Percentiles rank a stretch among this genome's conserved stretches.
Conservation (phyloP, 2,888 invertebrate genomes). For the Julus scanicus region DNA sequence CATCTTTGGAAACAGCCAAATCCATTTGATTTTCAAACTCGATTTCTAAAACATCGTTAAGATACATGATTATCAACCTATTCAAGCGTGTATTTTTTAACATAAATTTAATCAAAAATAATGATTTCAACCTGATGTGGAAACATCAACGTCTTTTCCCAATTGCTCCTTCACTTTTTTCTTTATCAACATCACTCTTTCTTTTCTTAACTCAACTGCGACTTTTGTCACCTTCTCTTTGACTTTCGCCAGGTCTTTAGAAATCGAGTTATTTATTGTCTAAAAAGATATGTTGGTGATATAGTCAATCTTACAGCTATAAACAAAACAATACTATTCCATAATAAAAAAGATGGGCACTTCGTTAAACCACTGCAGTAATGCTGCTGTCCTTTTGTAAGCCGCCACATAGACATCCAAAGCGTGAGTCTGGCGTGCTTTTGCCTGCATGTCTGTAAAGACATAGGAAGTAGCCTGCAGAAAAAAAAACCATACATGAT, state of each 20-base stretch:
- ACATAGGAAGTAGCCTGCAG: conserved; percentile 67
- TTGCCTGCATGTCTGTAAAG: conserved; percentile 69
- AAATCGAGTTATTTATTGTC: conserved; percentile 69
- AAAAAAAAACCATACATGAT: background rate
- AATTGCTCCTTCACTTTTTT: conserved; percentile 59
- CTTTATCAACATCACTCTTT: conserved; percentile 67
- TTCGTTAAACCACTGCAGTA: conserved; percentile 70
- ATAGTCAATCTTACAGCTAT: no score
- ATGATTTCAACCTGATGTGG: background rate
- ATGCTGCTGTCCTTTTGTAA: conserved; percentile 67
- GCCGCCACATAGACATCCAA: conserved; percentile 67
- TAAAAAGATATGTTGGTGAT: conserved; percentile 59
- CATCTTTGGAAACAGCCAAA: background rate
- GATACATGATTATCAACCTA: background rate
- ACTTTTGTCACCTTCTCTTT: conserved; percentile 66
- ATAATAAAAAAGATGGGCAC: conserved; percentile 62
- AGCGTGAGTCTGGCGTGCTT: conserved; percentile 67
- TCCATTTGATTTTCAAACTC: conserved; percentile 60
- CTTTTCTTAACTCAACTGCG: conserved; percentile 67
- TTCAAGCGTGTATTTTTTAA: background rate
- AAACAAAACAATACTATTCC: background rate
- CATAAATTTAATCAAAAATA: background rate
- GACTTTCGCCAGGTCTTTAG: conserved; percentile 67
- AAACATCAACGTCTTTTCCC: conserved; percentile 61
- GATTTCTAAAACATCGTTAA: conserved; percentile 34